Percentiles rank a stretch among this genome's conserved stretches.
Evolutionary conservation across 2,888 invertebrate species (phyloP).

Genomic region (Drosophila suboccidentalis): DNA sequence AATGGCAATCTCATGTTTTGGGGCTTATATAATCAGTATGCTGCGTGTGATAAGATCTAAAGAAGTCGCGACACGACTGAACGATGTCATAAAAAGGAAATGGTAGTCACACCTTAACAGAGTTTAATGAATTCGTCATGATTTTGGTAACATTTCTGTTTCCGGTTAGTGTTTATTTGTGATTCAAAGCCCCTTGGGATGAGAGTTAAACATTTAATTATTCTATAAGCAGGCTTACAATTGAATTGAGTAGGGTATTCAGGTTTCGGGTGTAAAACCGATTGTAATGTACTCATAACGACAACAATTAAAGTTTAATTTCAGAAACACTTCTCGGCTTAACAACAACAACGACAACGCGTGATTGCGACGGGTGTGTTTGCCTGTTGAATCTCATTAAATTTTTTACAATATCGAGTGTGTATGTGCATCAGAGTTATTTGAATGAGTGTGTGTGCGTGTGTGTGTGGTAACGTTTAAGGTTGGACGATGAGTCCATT

Average conservation of each 20-base stretch:
- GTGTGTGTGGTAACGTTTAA: constrained; percentile 16
- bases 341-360: constrained; percentile 27
- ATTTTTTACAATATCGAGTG: constrained; percentile 4
- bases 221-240: neutral
- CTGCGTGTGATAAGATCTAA: constrained; percentile 13
- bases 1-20: constrained; percentile 20
- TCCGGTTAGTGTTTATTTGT: constrained; percentile 5
- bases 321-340: constrained; percentile 24
- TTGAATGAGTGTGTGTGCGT: neutral
- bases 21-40: constrained; percentile 20
- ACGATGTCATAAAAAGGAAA: constrained; percentile 16
- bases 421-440: constrained; percentile 6
- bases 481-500: constrained; percentile 12
- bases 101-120: constrained; percentile 18
- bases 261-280: neutral
- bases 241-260: constrained; percentile 8
- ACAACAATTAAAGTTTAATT: constrained; percentile 37
- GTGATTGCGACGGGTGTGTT: constrained; percentile 31
- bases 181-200: no score
- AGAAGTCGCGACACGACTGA: constrained; percentile 19
- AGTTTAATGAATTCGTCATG: constrained; percentile 18
- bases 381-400: constrained; percentile 34
- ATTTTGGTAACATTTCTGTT: constrained; percentile 16
- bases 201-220: neutral
- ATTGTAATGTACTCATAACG: constrained; percentile 3